Percentiles rank a stretch among this genome's conserved stretches.
phyloP scores from a whole-genome alignment of 2,888 invertebrate genomes.

The Tinea pellionella region DNA sequence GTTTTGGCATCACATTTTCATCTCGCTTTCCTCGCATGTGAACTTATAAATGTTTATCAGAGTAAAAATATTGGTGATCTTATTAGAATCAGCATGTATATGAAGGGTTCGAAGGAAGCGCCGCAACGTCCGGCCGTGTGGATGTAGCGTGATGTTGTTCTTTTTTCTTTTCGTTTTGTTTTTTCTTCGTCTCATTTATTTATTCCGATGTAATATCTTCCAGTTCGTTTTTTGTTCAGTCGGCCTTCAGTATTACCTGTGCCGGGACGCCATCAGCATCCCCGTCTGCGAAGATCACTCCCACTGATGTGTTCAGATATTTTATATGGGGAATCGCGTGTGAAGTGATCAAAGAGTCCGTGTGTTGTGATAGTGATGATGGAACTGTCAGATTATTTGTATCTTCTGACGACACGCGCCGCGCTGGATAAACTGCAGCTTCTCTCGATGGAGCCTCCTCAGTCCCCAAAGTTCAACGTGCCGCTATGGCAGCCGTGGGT shows the following conservation, averaged over 20 bases:
- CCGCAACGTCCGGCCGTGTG: constrained; percentile 69
- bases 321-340: background rate
- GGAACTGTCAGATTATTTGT: constrained; percentile 59
- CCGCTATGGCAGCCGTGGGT: constrained; percentile 66
- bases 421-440: constrained; percentile 42
- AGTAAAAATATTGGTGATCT: no score
- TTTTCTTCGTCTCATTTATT: constrained; percentile 71
- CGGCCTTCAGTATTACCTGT: constrained; percentile 69
- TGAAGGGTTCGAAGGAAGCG: constrained; percentile 61
- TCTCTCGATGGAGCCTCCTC: constrained; percentile 59
- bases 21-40: background rate
- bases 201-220: constrained; percentile 71
- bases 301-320: background rate
- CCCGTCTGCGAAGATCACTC: background rate
- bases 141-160: constrained; percentile 65
- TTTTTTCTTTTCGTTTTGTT: constrained; percentile 56
- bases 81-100: constrained; percentile 34
- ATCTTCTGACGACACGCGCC: constrained; percentile 47
- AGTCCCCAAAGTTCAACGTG: constrained; percentile 63
- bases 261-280: constrained; percentile 42
- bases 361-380: constrained; percentile 43
- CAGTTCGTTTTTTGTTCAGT: constrained; percentile 69
- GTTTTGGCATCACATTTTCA: background rate
- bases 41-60: background rate
- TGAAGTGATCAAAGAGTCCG: background rate